Evolutionary conservation across 2,797 vertebrate species (phyloP).

Genomic region (Darevskia nairensis): DNA sequence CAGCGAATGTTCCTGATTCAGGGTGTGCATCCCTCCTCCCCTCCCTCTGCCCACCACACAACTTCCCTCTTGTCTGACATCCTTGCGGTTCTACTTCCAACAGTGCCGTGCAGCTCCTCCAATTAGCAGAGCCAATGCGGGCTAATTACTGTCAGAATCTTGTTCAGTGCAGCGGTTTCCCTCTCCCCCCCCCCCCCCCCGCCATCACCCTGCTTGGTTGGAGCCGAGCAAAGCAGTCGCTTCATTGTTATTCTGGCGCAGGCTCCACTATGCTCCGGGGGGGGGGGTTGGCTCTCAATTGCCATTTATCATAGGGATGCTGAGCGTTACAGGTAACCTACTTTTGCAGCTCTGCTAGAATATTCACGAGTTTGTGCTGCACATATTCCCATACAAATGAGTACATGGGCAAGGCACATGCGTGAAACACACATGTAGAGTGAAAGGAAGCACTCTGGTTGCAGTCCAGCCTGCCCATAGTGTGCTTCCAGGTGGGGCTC

Average conservation of each 20-base stretch:
- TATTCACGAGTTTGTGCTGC: neutral
- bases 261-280: neutral
- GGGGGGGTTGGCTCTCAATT: neutral
- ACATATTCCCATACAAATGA: neutral
- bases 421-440: neutral
- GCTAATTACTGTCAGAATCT: neutral
- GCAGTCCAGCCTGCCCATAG: neutral
- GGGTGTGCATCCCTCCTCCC: neutral
- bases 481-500: neutral
- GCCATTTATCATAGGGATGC: neutral
- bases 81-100: neutral
- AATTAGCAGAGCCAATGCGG: neutral
- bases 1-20: neutral
- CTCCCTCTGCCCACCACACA: neutral
- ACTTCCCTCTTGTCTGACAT: neutral
- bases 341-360: neutral
- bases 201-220: neutral
- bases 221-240: neutral
- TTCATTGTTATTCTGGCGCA: neutral
- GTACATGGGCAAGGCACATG: neutral
- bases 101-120: neutral
- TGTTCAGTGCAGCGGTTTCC: neutral
- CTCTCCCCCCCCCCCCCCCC: neutral
- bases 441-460: neutral
- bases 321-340: neutral